phyloP scores from a whole-genome alignment of 2,113 vertebrate species.

The Orthonyx spaldingii region DNA sequence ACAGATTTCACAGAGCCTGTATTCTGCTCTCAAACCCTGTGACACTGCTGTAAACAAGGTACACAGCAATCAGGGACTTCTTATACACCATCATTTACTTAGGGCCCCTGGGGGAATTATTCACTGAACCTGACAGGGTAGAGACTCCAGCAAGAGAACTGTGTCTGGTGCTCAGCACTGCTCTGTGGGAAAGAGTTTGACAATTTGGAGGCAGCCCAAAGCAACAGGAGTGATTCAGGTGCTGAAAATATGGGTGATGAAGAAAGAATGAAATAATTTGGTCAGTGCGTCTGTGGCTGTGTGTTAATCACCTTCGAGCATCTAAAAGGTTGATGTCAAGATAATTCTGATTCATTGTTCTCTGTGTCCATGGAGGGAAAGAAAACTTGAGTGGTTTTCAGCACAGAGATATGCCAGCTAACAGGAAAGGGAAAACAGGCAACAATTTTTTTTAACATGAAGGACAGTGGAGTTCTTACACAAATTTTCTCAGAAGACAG shows the following conservation, averaged over 20 bases:
- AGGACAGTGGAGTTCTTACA: not conserved
- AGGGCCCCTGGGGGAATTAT: not conserved
- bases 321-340: not conserved
- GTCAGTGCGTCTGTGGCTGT: not conserved
- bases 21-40: not conserved
- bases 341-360: not conserved
- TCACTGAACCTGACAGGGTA: not conserved
- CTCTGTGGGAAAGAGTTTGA: not conserved
- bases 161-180: not conserved
- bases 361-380: not conserved
- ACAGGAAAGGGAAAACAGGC: not conserved
- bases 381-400: not conserved
- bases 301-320: not conserved
- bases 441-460: not conserved
- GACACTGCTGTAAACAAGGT: not conserved
- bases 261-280: not conserved
- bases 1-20: not conserved
- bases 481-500: not conserved
- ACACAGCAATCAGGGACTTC: not conserved
- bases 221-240: not conserved
- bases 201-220: not conserved
- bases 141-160: not conserved
- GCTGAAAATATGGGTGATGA: not conserved
- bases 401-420: not conserved
- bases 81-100: not conserved